phyloP scores from a whole-genome alignment of 2,888 invertebrate genomes.

The Embidobia sp. region DNA sequence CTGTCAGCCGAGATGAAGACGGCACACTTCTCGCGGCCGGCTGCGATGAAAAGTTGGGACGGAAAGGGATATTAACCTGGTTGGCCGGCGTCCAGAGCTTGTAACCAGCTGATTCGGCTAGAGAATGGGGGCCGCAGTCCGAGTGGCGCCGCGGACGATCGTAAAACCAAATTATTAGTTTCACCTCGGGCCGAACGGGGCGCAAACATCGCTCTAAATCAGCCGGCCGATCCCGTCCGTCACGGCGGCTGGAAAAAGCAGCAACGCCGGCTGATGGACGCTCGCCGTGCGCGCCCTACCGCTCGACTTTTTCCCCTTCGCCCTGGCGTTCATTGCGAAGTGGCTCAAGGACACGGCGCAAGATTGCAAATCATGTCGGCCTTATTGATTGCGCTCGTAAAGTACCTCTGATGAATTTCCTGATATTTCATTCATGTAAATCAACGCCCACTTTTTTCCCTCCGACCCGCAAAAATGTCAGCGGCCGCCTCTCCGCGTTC shows the following conservation, averaged over 20 bases:
- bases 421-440: not conserved
- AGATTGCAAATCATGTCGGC: constrained; percentile 4
- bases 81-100: constrained; percentile 79
- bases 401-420: not conserved
- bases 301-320: constrained; percentile 1
- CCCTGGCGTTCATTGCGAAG: not conserved
- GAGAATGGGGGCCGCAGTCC: constrained; percentile 74
- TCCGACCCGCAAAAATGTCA: no score
- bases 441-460: no score
- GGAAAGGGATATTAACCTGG: constrained; percentile 76
- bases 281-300: no score
- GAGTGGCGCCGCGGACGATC: constrained; percentile 77
- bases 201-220: constrained; percentile 78
- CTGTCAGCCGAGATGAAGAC: constrained; percentile 59
- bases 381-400: not conserved
- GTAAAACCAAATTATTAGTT: constrained; percentile 79
- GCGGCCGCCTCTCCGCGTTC: no score
- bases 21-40: constrained; percentile 55
- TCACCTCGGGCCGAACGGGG: constrained; percentile 69
- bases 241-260: constrained; percentile 10
- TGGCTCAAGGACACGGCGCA: constrained; percentile 29
- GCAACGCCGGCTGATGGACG: not conserved
- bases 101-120: constrained; percentile 78
- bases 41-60: constrained; percentile 36
- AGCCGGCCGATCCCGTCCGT: constrained; percentile 55